phyloP scores from a whole-genome alignment of 2,888 invertebrate genomes.

The Drosophila algonquin region DNA sequence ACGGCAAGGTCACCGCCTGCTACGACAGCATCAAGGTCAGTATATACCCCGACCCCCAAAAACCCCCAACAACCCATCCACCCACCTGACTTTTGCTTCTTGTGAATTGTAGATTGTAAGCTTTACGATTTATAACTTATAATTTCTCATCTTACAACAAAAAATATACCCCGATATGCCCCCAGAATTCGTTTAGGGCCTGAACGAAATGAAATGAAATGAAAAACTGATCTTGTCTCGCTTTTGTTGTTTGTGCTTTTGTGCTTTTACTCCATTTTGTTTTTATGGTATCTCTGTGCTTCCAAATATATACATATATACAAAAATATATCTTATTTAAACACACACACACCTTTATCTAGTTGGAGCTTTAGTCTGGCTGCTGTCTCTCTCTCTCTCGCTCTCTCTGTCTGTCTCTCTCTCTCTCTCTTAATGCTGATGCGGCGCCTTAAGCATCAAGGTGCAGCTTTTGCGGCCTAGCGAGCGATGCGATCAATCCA shows the following conservation, averaged over 20 bases:
- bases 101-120: slow-evolving; percentile 72
- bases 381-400: slow-evolving; percentile 29
- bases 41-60: slow-evolving; percentile 43
- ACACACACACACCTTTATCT: slow-evolving; percentile 28
- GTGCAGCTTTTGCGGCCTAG: slow-evolving; percentile 15
- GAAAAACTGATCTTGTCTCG: slow-evolving; percentile 65
- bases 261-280: slow-evolving; percentile 60
- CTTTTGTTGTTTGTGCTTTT: slow-evolving; percentile 74
- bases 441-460: no score
- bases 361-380: slow-evolving; percentile 15
- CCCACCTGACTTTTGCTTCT: slow-evolving; percentile 49
- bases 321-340: slow-evolving; percentile 14
- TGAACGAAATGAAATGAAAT: slow-evolving; percentile 1
- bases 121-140: slow-evolving; percentile 53
- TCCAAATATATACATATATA: slow-evolving; percentile 25
- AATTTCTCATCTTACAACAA: slow-evolving; percentile 26
- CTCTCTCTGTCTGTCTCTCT: slow-evolving; percentile 32
- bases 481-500: slow-evolving; percentile 21
- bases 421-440: slow-evolving; percentile 20
- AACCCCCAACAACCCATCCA: not conserved
- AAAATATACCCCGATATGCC: not conserved
- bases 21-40: slow-evolving; percentile 99
- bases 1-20: slow-evolving; percentile 99
- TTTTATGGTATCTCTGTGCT: slow-evolving; percentile 58
- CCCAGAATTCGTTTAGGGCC: slow-evolving; percentile 24